A percentile compares a stretch with the other conserved stretches of the same genome.
Evolutionary conservation across 1,140 invertebrate species (phyloP).

Genomic region (Spodoptera litura): DNA sequence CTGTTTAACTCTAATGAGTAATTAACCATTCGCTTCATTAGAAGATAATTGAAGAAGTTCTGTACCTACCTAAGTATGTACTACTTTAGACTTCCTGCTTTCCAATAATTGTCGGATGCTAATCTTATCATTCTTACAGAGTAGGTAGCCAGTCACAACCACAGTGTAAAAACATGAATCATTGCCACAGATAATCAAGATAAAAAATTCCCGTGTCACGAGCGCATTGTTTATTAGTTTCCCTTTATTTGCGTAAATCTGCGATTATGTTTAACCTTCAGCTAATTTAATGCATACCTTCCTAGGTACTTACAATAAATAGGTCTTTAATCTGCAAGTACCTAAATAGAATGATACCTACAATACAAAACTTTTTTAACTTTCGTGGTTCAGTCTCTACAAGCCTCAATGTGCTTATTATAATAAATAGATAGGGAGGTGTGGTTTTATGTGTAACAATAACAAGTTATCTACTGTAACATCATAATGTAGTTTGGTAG

Average conservation of each 20-base stretch:
- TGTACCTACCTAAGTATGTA: neutral
- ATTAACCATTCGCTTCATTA: neutral
- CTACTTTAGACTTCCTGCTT: neutral
- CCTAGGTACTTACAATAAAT: neutral
- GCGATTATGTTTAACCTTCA: neutral
- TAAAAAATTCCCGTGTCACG: slow-evolving; percentile 9
- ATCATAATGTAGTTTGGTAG: neutral
- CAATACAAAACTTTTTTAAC: no score
- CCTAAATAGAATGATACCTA: no score
- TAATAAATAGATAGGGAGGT: no score
- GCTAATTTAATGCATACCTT: neutral
- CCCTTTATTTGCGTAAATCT: slow-evolving; percentile 33
- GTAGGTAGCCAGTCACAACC: neutral
- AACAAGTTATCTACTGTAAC: no score
- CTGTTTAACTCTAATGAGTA: neutral
- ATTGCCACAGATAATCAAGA: slow-evolving; percentile 15
- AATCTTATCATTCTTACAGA: neutral
- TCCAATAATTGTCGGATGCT: slow-evolving; percentile 2
- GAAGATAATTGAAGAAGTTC: no score
- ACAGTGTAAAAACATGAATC: neutral
- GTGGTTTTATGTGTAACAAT: no score
- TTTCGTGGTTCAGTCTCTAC: no score
- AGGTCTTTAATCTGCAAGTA: neutral
- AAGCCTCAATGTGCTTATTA: no score
- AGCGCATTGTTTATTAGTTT: slow-evolving; percentile 15